Base-by-base conservation (phyloP, 2,888 invertebrate species). In the Leucophenga montana region DNA sequence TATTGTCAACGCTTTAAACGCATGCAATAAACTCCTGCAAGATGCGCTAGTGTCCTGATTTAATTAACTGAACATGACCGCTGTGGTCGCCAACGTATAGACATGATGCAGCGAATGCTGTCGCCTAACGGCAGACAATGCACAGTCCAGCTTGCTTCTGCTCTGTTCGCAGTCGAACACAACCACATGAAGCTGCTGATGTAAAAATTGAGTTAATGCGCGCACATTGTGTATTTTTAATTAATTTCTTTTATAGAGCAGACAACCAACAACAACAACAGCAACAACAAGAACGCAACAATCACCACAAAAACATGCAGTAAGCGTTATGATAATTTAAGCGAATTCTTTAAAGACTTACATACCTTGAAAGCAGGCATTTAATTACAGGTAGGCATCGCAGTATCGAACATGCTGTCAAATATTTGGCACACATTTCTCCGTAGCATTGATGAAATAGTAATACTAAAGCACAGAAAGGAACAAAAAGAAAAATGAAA, bases 61-160 rank as follows among this genome's bases (percentile, higher is more conserved):
- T 81, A 81, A 81, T 81, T 82, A 82, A 80, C 81, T 77, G 73
- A 61, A 79, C 79, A 78, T 74, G 80, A 66, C 75, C 69, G 68
- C 46, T 75, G 78, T 69, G 79, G 77, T 72, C 70, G 56, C 18
- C 56, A 22, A 46, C 46, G 27, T 27, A 27, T 27, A 4, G 2
- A 27, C 27, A 27, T 27, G 27, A 3, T 27, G 27, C 27, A 27
- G 27, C 4, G 27, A 4, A 27, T 3, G 2, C 27, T 27, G 27
- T 27, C 27, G 4, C 2, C 27, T 27, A 27, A 27, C 27, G 27
- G 2, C 27, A 4, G 27, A 27, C 27, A 27, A 4, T 27, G 27
- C 4, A 27, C 4, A 27, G 27, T 27, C 27, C 27, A 27, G 4
- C 27, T 4, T 27, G 4, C 27, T 27, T 27, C 3, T 27, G 27